A percentile compares a stretch with the other conserved stretches of the same genome.
Conservation (phyloP, 2,797 vertebrate species). For the Gymnothorax reevesii region DNA sequence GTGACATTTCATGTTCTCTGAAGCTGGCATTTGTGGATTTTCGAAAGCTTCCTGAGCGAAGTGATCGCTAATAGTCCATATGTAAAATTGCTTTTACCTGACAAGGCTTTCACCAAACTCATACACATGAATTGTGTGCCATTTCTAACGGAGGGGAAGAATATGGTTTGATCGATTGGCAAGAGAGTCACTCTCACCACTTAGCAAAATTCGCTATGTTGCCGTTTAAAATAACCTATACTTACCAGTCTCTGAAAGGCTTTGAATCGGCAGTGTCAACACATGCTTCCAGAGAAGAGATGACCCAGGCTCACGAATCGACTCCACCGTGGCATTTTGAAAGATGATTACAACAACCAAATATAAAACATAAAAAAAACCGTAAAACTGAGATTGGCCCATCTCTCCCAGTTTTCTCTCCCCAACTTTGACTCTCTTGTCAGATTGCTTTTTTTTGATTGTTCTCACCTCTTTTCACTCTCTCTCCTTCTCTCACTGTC, state of each 20-base stretch:
- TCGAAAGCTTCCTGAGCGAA: background rate
- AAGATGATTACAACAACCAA: background rate
- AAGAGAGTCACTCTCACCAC: slow-evolving; percentile 2
- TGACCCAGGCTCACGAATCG: background rate
- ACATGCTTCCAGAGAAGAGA: background rate
- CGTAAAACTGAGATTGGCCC: background rate
- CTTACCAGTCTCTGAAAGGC: background rate
- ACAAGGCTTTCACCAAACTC: background rate
- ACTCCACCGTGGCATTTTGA: background rate
- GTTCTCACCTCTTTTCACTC: background rate
- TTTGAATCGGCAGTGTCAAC: background rate
- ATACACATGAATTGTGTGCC: background rate
- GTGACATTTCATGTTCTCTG: background rate
- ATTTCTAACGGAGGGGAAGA: background rate
- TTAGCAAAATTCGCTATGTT: background rate
- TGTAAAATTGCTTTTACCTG: background rate
- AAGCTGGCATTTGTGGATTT: background rate
- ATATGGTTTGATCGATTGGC: background rate
- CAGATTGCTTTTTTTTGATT: background rate
- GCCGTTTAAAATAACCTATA: background rate
- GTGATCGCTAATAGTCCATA: background rate
- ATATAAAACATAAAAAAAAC: background rate
- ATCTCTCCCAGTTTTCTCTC: background rate
- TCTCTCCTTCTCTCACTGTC: background rate
- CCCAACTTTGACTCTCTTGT: background rate